Evolutionary conservation across 2,113 vertebrate species (phyloP), one percentile per base, ranked within the genome.

Genomic region (Caranx melampygus): DNA sequence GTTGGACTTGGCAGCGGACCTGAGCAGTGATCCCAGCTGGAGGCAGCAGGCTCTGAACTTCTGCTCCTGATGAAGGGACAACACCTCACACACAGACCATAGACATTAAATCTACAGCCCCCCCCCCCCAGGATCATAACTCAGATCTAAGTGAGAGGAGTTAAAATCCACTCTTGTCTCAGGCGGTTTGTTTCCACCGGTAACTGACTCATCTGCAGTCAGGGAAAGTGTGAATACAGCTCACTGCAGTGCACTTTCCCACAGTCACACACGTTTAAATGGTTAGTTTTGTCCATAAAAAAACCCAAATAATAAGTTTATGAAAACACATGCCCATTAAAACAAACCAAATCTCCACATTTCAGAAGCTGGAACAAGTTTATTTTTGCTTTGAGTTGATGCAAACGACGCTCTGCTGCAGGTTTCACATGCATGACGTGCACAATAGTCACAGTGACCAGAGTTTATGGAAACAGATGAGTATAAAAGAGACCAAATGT

Each of bases 1-100:
- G n/a, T 57, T 84, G 74, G 54, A 83, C 88, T 86, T 90, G 87
- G 79, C 88, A 80, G 75, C 3, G 79, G 76, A 83, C 72, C 85
- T 83, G 75, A 81, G 77, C 64, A 72, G 44, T 77, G 62, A 66
- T 75, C 78, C 49, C 86, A 82, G 86, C 85, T 71, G 80, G 79
- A 83, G 77, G 47, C 67, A n/a, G 51, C 59, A 37, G 18, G 85
- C 58, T 82, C 87, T 74, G 14, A 66, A 47, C 37, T 40, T 52
- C 40, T 71, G 66, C 35, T 10, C 35, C 34, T 68, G 77, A 84
- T 64, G 33, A 65, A 75, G 6, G 44, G 42, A 37, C 54, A 73
- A 13, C 55, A 69, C 61, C 0, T 21, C 18, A 61, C 40, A 47
- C 51, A 73, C 26, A 26, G 26, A 26, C 26, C 78, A 78, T 75